Evolutionary conservation across 1,140 invertebrate genomes (phyloP).

Genomic region (Macrotrachela quadricornifera): DNA sequence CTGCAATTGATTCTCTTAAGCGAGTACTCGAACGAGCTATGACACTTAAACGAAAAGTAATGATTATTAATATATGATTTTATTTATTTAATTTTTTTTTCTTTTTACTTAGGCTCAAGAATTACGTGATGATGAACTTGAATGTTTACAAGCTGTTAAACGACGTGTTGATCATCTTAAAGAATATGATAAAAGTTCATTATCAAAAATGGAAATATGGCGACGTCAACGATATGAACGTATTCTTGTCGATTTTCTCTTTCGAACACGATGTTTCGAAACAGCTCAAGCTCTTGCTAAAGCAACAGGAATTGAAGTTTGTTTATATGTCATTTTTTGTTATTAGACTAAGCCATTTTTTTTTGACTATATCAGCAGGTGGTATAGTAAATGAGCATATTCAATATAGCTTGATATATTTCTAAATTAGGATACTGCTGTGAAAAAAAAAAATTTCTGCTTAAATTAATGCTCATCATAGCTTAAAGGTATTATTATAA

Average conservation of each 20-base stretch:
- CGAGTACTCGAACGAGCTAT: slow-evolving; percentile 65
- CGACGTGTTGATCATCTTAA: slow-evolving; percentile 75
- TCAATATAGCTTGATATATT: too few species aligned
- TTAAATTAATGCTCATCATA: too few species aligned
- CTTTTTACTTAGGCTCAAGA: slow-evolving; percentile 46
- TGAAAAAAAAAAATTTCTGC: too few species aligned
- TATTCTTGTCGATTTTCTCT: slow-evolving; percentile 83
- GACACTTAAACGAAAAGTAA: slow-evolving; percentile 67
- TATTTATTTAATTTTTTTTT: too few species aligned
- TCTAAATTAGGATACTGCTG: too few species aligned
- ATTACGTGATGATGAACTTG: slow-evolving; percentile 66
- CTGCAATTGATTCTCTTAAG: slow-evolving; percentile 33
- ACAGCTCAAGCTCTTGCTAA: slow-evolving; percentile 61
- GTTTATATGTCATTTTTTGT: neutral
- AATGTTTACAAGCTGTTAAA: slow-evolving; percentile 61
- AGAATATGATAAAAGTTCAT: slow-evolving; percentile 40
- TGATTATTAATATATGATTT: slow-evolving; percentile 41
- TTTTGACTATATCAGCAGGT: too few species aligned
- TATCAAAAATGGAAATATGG: slow-evolving; percentile 26
- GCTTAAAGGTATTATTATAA: too few species aligned
- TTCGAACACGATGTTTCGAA: slow-evolving; percentile 82
- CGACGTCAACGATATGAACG: slow-evolving; percentile 70
- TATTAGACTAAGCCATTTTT: too few species aligned
- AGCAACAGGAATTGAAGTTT: slow-evolving; percentile 47
- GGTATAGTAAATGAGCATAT: too few species aligned